Conservation (phyloP, 2,797 vertebrate genomes). For the Cirrhinus molitorella region DNA sequence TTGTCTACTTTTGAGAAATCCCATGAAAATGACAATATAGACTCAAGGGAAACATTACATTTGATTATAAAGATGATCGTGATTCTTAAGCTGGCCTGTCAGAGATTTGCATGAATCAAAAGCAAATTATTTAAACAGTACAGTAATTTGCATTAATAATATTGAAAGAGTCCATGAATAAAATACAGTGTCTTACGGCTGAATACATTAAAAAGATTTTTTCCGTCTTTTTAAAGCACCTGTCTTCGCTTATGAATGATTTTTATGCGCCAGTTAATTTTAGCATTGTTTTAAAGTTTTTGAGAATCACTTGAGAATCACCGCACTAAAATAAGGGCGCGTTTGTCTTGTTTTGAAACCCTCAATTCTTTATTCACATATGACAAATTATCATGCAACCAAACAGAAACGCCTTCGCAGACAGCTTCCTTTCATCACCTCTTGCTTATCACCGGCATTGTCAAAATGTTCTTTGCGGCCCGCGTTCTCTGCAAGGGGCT, state of each 20-base stretch:
- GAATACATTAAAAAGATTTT: slow-evolving; percentile 55
- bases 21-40: slow-evolving; percentile 19
- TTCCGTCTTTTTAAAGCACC: background rate
- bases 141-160: slow-evolving; percentile 22
- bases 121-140: slow-evolving; percentile 39
- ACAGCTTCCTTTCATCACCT: slow-evolving; percentile 68
- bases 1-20: slow-evolving; percentile 42
- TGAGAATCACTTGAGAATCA: background rate
- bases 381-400: slow-evolving; percentile 54
- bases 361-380: slow-evolving; percentile 51
- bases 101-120: slow-evolving; percentile 31
- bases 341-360: slow-evolving; percentile 62
- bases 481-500: slow-evolving; percentile 56
- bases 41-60: slow-evolving; percentile 36
- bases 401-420: slow-evolving; percentile 56
- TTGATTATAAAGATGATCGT: slow-evolving; percentile 36
- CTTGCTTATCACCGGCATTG: slow-evolving; percentile 74
- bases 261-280: background rate
- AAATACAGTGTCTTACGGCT: background rate
- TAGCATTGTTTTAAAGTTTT: background rate
- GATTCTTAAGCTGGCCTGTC: slow-evolving; percentile 3
- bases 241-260: no score
- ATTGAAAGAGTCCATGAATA: slow-evolving; percentile 26
- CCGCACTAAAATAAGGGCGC: slow-evolving; percentile 9
- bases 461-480: slow-evolving; percentile 69